These are phyloP conservation scores for Sander lucioperca DNA, from an alignment of 2,113 vertebrate species.

Conservation along the genomic window DNA sequence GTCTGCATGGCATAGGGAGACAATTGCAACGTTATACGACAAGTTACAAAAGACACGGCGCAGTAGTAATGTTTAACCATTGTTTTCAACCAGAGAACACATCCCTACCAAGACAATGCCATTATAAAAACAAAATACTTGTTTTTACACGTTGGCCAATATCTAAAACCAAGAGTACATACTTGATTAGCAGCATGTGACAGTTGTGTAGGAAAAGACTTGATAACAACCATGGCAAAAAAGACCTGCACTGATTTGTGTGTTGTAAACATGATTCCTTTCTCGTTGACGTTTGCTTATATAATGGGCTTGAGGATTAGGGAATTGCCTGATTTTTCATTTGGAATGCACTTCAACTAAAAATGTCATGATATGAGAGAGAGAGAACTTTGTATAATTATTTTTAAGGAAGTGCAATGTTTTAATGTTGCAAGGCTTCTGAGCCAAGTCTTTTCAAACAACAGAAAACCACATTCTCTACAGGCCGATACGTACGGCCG, in stretches of 20 bases:
- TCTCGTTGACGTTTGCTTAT: not conserved
- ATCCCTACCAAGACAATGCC: not conserved
- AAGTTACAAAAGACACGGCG: not conserved
- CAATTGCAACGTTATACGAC: not conserved
- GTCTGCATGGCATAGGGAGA: conserved; percentile 74
- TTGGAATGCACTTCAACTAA: not conserved
- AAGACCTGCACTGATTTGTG: not conserved
- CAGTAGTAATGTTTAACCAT: not conserved
- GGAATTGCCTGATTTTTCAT: not conserved
- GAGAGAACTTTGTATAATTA: not conserved
- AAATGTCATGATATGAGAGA: not conserved
- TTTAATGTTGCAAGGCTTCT: conserved; percentile 3
- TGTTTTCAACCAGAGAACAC: not conserved
- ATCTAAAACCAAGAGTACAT: not conserved
- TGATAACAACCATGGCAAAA: not conserved
- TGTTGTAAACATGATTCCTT: not conserved
- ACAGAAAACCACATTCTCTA: not conserved
- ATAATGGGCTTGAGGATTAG: not conserved
- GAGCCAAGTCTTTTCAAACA: not conserved
- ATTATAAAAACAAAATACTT: not conserved
- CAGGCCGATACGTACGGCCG: no score
- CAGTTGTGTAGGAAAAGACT: not conserved
- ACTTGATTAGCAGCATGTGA: not conserved
- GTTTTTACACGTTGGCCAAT: not conserved
- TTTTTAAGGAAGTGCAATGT: conserved; percentile 11